Conservation (phyloP, 2,113 vertebrate species). For the Callospermophilus lateralis region DNA sequence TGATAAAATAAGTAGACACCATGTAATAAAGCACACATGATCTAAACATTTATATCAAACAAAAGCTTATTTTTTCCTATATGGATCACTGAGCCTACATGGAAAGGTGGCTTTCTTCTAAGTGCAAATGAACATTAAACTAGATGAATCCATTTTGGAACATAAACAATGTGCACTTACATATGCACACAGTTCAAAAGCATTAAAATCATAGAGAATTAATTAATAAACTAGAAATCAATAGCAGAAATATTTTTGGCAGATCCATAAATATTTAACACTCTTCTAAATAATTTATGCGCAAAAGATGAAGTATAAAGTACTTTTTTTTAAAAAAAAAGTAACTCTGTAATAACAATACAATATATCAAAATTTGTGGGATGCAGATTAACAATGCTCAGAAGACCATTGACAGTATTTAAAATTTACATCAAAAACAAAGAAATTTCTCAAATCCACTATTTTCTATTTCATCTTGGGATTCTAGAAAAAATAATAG, state of each 20-base stretch:
- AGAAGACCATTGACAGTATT: no score
- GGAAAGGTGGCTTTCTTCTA: background rate
- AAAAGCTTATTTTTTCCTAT: background rate
- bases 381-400: background rate
- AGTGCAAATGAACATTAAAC: background rate
- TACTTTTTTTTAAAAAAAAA: background rate
- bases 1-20: background rate
- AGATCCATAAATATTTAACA: background rate
- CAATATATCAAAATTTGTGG: background rate
- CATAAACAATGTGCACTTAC: background rate
- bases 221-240: background rate
- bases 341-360: background rate
- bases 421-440: background rate
- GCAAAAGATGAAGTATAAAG: background rate
- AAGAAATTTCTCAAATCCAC: background rate
- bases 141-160: background rate
- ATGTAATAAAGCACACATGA: background rate
- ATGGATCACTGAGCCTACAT: background rate
- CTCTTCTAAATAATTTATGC: background rate
- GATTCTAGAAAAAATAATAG: background rate
- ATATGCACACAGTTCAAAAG: no score
- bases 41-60: no score
- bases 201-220: background rate
- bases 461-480: background rate
- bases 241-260: background rate